phyloP scores from a whole-genome alignment of 1,140 invertebrate species.

The Leptoteleia sp. region DNA sequence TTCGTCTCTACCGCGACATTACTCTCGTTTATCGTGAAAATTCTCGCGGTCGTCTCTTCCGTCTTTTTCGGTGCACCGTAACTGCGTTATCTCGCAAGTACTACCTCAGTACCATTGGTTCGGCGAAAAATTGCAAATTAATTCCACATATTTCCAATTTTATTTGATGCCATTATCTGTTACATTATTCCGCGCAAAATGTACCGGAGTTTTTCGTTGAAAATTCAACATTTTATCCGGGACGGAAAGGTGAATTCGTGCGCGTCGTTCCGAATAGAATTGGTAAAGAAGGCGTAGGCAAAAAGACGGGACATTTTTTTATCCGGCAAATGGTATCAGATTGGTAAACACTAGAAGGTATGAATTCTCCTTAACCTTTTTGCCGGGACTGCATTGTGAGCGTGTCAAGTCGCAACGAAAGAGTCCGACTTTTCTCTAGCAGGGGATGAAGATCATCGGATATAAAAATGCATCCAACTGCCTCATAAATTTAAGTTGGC shows the following conservation, averaged over 20 bases:
- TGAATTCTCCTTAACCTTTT: slow-evolving; percentile 16
- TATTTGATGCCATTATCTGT: no score
- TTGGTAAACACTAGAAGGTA: slow-evolving; percentile 22
- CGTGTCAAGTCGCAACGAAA: slow-evolving; percentile 35
- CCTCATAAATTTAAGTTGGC: slow-evolving; percentile 62
- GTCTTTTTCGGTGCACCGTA: slow-evolving; percentile 25
- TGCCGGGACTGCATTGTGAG: slow-evolving; percentile 23
- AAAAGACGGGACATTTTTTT: no score
- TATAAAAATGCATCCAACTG: slow-evolving; percentile 54
- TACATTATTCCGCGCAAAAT: not conserved
- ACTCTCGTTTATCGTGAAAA: slow-evolving; percentile 61
- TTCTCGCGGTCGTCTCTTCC: slow-evolving; percentile 40
- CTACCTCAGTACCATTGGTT: slow-evolving; percentile 10
- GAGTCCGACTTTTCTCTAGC: slow-evolving; percentile 25
- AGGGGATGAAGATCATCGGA: slow-evolving; percentile 40
- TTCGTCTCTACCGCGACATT: slow-evolving; percentile 50
- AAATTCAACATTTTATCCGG: no score
- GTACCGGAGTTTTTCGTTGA: no score
- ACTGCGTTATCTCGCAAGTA: slow-evolving; percentile 18
- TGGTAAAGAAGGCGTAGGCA: no score
- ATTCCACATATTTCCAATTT: slow-evolving; percentile 6
- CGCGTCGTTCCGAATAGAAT: no score
- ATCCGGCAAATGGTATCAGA: slow-evolving; percentile 25
- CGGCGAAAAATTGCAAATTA: slow-evolving; percentile 39
- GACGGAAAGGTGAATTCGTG: no score